A percentile compares a stretch with the other conserved stretches of the same genome.
phyloP scores from a whole-genome alignment of 1,140 invertebrate genomes.

The Aleiodes sp. region DNA sequence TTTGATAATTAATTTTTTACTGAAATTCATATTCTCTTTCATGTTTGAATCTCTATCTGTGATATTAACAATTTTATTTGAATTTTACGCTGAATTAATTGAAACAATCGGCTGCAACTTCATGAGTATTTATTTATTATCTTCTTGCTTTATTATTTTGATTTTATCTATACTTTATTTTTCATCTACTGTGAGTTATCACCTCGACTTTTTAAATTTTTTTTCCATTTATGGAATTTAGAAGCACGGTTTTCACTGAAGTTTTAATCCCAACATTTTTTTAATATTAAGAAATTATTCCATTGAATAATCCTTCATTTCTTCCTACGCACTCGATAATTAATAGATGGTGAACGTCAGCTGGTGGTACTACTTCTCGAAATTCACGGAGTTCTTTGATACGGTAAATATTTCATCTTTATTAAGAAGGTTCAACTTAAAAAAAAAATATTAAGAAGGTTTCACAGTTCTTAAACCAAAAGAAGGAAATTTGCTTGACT shows the following conservation, averaged over 20 bases:
- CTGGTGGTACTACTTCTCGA: constrained; percentile 98
- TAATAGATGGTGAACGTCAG: constrained; percentile 89
- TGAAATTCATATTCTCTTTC: background rate
- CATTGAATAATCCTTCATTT: constrained; percentile 32
- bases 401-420: constrained; percentile 92
- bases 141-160: background rate
- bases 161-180: no score
- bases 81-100: constrained; percentile 1
- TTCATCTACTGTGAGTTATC: no score
- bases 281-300: background rate
- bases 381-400: constrained; percentile 95
- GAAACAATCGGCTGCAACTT: background rate
- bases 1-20: background rate
- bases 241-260: background rate
- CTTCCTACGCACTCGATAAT: constrained; percentile 37
- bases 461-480: no score
- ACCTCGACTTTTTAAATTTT: no score
- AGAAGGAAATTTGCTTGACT: background rate
- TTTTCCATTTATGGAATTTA: no score
- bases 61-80: background rate
- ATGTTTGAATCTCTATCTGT: background rate
- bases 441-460: background rate
- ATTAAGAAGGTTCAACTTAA: no score
- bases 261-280: background rate
- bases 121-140: background rate